Conservation (phyloP, 2,797 vertebrate genomes). For the Staurois parvus region DNA sequence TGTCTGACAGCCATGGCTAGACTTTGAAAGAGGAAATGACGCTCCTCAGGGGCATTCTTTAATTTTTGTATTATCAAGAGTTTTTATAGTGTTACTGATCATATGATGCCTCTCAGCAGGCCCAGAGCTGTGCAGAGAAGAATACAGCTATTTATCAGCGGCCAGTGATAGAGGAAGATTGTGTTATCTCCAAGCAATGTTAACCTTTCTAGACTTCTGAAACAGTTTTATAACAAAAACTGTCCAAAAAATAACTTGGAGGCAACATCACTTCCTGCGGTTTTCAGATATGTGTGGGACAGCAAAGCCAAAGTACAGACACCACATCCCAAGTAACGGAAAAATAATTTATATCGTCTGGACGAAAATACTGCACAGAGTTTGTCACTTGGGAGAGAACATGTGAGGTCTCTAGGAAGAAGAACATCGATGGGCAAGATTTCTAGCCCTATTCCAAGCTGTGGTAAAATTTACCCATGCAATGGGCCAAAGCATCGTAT, state of each 20-base stretch:
- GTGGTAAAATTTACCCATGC: too few species aligned
- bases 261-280: conserved; percentile 36
- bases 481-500: too few species aligned
- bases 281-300: neutral
- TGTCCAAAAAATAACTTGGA: conserved; percentile 25
- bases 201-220: conserved; percentile 27
- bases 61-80: conserved; percentile 36
- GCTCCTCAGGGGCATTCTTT: conserved; percentile 12
- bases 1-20: neutral
- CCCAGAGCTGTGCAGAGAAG: neutral
- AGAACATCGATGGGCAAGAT: too few species aligned
- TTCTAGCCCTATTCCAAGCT: too few species aligned
- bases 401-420: neutral
- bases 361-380: neutral
- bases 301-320: conserved; percentile 3
- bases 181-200: conserved; percentile 23
- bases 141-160: conserved; percentile 31
- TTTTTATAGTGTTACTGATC: conserved; percentile 32
- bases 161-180: conserved; percentile 16
- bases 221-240: conserved; percentile 37
- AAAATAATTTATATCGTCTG: neutral
- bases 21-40: neutral
- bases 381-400: neutral
- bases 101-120: conserved; percentile 22
- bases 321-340: neutral